Base-by-base conservation (phyloP, 2,113 vertebrate species). In the Thryonomys swinderianus region DNA sequence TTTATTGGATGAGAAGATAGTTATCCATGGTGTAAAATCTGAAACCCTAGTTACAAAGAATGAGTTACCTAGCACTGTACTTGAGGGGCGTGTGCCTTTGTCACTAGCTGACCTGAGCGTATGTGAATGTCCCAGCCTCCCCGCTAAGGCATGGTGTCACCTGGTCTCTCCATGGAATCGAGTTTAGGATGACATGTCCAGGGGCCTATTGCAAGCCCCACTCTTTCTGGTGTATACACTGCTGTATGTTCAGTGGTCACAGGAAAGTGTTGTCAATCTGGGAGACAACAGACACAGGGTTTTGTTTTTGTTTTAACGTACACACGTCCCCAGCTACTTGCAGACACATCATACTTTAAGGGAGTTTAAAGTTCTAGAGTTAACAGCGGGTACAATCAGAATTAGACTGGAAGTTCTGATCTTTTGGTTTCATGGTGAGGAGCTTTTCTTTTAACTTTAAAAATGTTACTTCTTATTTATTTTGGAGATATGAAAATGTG, bases 401-500 rank as follows among this genome's bases (percentile, higher is more conserved):
- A 84, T 76, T 85, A 88, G 3, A 76, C 16, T 82, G n/a, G 8
- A 81, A 57, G 34, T 64, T 76, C 12, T 86, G 27, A 93, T 14
- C 7, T 73, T 88, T 85, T 83, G 80, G n/a, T 1, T 94, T 5
- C 9, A 91, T 86, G 4, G 53, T 86, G 9, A 80, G 61, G 59
- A 2, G 30, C 64, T 90, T n/a, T 67, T 86, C n/a, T 93, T 80
- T 85, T 91, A 71, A 37, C 62, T 84, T 78, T 53, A 71, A 23
- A 79, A 48, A 42, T 37, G 78, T 86, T 86, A 62, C 2, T 48
- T 73, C 5, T 21, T 64, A 83, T 61, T 94, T 86, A 85, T 88
- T 94, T 83, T 91, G 42, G 90, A 1, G 71, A 80, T 53, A 64
- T 84, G 84, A 76, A 94, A 93, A 45, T 45, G 13, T 87, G 10